Evolutionary conservation across 2,888 invertebrate species (phyloP), one percentile per base, ranked within the genome.

Genomic region (Eilema depressum): DNA sequence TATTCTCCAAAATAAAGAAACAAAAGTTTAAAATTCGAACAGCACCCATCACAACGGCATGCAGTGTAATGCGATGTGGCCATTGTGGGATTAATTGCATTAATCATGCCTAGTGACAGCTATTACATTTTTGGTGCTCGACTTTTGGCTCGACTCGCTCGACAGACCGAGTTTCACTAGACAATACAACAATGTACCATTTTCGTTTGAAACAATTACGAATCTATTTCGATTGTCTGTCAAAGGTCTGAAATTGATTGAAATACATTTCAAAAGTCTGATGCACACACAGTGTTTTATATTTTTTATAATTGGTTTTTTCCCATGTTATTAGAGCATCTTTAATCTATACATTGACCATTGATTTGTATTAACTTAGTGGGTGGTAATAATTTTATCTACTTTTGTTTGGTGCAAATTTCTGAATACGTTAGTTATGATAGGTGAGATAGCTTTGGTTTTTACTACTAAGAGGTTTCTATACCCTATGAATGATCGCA

Each of bases 111-210:
- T 86, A 92, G 92, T 92, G 95, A 95, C 95, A 94, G 95, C 93
- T 95, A 95, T 95, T 95, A 95, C 94, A 94, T 95, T 95, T 95
- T 95, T 94, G 94, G 94, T 92, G 94, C 93, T 91, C 94, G 93
- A 95, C 93, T 95, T 95, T 93, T 90, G 90, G 90, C 88, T 88
- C 74, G 79, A 83, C 86, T 83, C 87, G 88, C 68, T 68, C 89
- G 88, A 88, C 87, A 83, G 87, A 89, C 87, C 88, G 88, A 89
- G 92, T 92, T 88, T 84, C 82, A 88, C 88, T 85, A 82, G 89
- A 93, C 93, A 93, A 93, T 92, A 84, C 88, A 85, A 86, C 88
- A 86, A 86, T 86, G 82, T 84, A 86, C 73, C 76, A 70, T 81
- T 89, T 89, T 87, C 81, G 86, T 83, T 86, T 85, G 75, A 86